Evolutionary conservation across 2,113 vertebrate genomes (phyloP).

Genomic region (Arizona elegans): DNA sequence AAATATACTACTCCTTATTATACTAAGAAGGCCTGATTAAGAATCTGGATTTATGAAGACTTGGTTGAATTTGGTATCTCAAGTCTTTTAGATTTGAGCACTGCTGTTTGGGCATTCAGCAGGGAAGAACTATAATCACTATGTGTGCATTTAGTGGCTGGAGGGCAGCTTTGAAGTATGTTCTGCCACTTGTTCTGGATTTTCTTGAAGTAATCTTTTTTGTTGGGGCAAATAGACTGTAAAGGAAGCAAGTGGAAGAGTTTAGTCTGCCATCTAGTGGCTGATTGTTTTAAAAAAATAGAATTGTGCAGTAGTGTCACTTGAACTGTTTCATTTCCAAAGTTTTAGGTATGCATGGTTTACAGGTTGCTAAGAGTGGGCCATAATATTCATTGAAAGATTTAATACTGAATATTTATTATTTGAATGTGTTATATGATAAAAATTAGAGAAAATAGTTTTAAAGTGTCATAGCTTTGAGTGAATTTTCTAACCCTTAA

Average conservation of each 20-base stretch:
- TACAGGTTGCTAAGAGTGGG: neutral
- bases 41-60: neutral
- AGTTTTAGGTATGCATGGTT: neutral
- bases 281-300: slow-evolving; percentile 17
- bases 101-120: neutral
- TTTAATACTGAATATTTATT: neutral
- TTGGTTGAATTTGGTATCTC: neutral
- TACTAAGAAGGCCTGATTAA: neutral
- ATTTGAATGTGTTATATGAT: neutral
- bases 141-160: neutral
- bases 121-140: neutral
- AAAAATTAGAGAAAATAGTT: neutral
- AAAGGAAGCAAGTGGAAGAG: slow-evolving; percentile 22
- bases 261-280: slow-evolving; percentile 64
- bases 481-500: neutral
- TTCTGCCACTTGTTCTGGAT: neutral
- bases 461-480: neutral
- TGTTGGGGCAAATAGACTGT: neutral
- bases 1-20: neutral
- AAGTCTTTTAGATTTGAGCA: neutral
- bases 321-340: neutral
- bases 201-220: neutral
- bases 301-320: neutral
- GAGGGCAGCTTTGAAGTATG: neutral
- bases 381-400: neutral